Conservation (phyloP, 2,888 invertebrate species). For the Holacanthella duospinosa region DNA sequence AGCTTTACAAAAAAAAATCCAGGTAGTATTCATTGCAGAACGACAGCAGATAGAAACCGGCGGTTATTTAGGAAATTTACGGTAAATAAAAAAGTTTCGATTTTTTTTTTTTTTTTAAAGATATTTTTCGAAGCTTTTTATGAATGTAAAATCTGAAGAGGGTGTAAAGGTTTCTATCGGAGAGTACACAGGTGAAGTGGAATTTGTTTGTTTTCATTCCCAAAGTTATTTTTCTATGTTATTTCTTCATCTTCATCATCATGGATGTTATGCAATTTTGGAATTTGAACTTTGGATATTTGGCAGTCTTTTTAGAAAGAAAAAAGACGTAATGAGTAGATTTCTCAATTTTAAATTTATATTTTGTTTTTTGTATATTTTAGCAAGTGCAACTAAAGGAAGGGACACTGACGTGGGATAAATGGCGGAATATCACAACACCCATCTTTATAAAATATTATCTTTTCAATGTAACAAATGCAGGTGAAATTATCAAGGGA, state of each 20-base stretch:
- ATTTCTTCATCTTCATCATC: not conserved
- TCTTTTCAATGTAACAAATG: not conserved
- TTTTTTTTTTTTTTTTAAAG: not conserved
- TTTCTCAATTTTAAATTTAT: too few species aligned
- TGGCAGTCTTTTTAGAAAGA: too few species aligned
- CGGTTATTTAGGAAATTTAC: too few species aligned
- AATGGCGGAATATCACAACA: not conserved
- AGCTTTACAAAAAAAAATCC: too few species aligned
- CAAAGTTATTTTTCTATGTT: not conserved
- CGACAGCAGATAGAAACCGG: too few species aligned
- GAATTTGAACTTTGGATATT: not conserved
- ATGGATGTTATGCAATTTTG: not conserved
- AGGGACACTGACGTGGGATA: not conserved
- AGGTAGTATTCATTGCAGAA: too few species aligned
- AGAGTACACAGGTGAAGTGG: not conserved
- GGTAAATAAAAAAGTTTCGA: too few species aligned
- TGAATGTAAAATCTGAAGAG: not conserved
- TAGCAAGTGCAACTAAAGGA: not conserved
- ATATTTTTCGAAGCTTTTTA: not conserved
- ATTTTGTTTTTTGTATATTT: slow-evolving; percentile 1
- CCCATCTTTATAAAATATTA: not conserved
- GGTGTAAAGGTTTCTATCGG: not conserved
- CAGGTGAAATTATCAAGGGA: not conserved
- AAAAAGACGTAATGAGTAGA: too few species aligned
- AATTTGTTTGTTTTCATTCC: too few species aligned